These are phyloP conservation scores for Vidua chalybeata DNA, from an alignment of 2,113 vertebrate species.

Conservation along the genomic window DNA sequence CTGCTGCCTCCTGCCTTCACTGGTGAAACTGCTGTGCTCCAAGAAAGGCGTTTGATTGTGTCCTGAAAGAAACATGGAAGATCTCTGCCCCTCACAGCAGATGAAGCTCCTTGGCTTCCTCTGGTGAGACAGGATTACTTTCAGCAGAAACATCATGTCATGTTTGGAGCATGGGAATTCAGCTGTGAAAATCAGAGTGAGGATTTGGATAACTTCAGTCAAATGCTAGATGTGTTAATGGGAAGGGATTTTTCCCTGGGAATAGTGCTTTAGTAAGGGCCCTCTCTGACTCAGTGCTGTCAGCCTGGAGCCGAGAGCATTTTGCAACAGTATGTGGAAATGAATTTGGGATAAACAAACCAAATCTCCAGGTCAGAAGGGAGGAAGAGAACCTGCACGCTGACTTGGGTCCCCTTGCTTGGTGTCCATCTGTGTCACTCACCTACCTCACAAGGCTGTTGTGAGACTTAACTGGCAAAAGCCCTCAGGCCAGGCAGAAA, in stretches of 20 bases:
- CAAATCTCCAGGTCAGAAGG: neutral
- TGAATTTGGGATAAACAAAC: neutral
- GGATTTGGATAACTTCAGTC: neutral
- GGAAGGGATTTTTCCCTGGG: neutral
- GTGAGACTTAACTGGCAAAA: neutral
- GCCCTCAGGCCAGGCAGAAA: accelerated
- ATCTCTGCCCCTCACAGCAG: neutral
- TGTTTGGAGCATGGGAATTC: neutral
- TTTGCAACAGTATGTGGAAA: neutral
- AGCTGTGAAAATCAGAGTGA: neutral
- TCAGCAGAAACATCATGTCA: neutral
- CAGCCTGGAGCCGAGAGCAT: neutral
- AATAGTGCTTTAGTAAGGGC: neutral
- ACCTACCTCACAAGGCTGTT: slow-evolving; percentile 32
- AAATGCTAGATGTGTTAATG: neutral
- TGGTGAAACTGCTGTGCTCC: neutral
- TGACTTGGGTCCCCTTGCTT: neutral
- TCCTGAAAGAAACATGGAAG: neutral
- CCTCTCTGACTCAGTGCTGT: neutral
- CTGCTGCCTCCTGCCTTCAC: neutral
- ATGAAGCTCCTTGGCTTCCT: neutral
- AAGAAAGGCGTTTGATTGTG: neutral
- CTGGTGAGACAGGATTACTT: neutral
- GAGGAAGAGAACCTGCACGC: neutral
- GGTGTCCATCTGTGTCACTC: neutral